Evolutionary conservation across 2,113 vertebrate genomes (phyloP).

Genomic region (Apteryx mantelli): DNA sequence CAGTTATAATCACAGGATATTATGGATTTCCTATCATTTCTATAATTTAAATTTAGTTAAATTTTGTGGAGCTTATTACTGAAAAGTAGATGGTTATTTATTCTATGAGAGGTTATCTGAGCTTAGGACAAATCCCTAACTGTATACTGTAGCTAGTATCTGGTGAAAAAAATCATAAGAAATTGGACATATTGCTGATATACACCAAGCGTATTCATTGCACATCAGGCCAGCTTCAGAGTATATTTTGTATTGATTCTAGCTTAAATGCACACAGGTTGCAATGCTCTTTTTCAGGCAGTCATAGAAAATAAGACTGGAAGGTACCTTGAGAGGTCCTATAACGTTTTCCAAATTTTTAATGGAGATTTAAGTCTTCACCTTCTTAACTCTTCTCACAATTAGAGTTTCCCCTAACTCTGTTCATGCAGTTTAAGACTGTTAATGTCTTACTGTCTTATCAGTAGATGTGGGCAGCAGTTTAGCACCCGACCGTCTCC

Average conservation of each 20-base stretch:
- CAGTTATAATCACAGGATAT: neutral
- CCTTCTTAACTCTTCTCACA: neutral
- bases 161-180: neutral
- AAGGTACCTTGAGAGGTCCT: neutral
- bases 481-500: neutral
- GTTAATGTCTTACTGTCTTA: neutral
- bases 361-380: neutral
- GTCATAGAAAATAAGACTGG: neutral
- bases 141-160: neutral
- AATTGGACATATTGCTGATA: neutral
- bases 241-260: neutral
- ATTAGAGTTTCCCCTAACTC: neutral
- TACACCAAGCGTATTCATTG: neutral
- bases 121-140: neutral
- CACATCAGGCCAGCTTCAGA: neutral
- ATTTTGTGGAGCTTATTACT: constrained; percentile 26
- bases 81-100: constrained; percentile 10
- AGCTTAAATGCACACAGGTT: neutral
- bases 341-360: neutral
- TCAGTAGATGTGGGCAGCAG: neutral
- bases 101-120: neutral
- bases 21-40: constrained; percentile 31
- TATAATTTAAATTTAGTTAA: neutral
- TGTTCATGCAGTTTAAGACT: too few species aligned
- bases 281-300: neutral